Percentiles rank a stretch among this genome's conserved stretches.
Conservation (phyloP, 2,113 vertebrate species). For the Hemibagrus wyckioides region DNA sequence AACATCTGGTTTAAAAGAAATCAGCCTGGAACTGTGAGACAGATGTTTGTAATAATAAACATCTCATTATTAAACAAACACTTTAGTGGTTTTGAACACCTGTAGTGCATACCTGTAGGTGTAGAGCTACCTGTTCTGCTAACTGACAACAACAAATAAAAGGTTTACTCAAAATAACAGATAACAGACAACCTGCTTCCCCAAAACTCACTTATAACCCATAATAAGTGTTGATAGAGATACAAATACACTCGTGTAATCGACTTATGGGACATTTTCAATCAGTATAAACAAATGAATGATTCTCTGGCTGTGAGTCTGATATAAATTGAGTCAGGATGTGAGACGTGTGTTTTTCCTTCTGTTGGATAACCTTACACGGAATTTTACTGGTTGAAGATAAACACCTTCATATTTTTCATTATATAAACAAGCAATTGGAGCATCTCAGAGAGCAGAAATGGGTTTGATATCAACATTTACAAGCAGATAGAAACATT, state of each 20-base stretch:
- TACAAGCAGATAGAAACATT: not conserved
- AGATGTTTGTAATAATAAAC: not conserved
- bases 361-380: too few relatives aligned
- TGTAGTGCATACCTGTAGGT: not conserved
- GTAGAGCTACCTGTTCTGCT: not conserved
- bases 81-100: not conserved
- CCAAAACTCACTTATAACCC: not conserved
- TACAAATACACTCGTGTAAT: not conserved
- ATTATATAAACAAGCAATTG: too few relatives aligned
- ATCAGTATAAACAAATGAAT: too few relatives aligned
- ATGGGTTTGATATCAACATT: too few relatives aligned
- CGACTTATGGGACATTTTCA: not conserved
- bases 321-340: too few relatives aligned
- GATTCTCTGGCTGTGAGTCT: too few relatives aligned
- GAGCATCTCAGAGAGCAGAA: too few relatives aligned
- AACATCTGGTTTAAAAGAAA: not conserved
- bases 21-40: not conserved
- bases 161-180: too few relatives aligned
- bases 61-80: not conserved
- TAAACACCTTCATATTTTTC: too few relatives aligned
- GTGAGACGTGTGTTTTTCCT: too few relatives aligned
- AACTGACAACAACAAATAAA: not conserved
- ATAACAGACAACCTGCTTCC: not conserved
- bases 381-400: too few relatives aligned
- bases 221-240: not conserved